phyloP scores from a whole-genome alignment of 2,888 invertebrate genomes.

The Drosophila histrio region DNA sequence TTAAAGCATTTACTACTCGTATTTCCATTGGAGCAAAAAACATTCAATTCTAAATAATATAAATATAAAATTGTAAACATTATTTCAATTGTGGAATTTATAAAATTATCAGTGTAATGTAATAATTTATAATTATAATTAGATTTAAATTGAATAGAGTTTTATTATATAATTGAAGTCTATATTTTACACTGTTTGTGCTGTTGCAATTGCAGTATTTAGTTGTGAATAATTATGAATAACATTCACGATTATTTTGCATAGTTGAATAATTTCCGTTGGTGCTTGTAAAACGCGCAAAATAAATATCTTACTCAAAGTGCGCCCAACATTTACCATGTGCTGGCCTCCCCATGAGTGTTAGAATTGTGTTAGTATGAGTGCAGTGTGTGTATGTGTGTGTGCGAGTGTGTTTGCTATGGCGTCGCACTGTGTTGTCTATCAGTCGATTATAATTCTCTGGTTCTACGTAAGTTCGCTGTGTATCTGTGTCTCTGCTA shows the following conservation, averaged over 20 bases:
- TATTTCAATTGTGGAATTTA: too few species aligned
- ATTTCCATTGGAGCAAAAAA: too few species aligned
- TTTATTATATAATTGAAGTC: background rate
- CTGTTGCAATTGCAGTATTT: background rate
- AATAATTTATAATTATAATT: too few species aligned
- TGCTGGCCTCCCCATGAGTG: slow-evolving; percentile 17
- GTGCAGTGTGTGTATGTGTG: slow-evolving; percentile 3
- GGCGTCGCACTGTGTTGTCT: slow-evolving; percentile 38
- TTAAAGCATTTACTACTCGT: too few species aligned
- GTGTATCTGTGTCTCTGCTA: slow-evolving; percentile 23
- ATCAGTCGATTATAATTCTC: slow-evolving; percentile 53
- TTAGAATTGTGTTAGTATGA: background rate
- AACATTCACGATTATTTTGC: background rate
- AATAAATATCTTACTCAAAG: slow-evolving; percentile 14
- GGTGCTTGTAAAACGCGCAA: slow-evolving; percentile 17
- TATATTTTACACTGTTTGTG: background rate
- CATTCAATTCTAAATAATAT: too few species aligned
- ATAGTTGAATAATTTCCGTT: slow-evolving; percentile 6
- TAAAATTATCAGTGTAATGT: too few species aligned
- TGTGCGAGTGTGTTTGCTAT: background rate
- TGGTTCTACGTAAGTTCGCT: slow-evolving; percentile 23
- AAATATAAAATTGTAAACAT: too few species aligned
- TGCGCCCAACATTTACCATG: slow-evolving; percentile 25
- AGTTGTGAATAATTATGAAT: slow-evolving; percentile 2
- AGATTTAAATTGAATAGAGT: too few species aligned